phyloP scores from a whole-genome alignment of 2,888 invertebrate genomes.

The Octonoba sinensis region DNA sequence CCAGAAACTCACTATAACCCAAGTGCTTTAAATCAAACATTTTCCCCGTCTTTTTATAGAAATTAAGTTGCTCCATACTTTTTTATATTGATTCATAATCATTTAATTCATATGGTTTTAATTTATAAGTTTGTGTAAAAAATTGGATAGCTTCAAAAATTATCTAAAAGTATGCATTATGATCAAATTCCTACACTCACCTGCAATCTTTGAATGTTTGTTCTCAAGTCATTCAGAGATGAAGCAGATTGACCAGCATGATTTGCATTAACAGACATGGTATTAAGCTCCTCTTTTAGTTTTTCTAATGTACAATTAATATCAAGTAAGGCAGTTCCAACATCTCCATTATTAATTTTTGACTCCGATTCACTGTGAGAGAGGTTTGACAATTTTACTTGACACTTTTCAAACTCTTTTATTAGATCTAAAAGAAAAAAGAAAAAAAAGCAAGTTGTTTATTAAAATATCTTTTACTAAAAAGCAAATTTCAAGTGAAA shows the following conservation, averaged over 20 bases:
- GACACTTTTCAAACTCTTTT: conserved; percentile 74
- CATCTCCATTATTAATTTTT: conserved; percentile 14
- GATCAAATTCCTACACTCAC: conserved; percentile 2
- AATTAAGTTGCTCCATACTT: too few species aligned
- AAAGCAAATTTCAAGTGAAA: too few species aligned
- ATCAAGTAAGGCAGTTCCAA: conserved; percentile 14
- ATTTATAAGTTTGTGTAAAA: too few species aligned
- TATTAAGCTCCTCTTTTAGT: conserved; percentile 25
- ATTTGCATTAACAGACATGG: conserved; percentile 10
- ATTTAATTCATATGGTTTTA: too few species aligned
- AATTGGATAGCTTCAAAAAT: too few species aligned
- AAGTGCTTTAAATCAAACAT: too few species aligned
- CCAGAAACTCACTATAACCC: too few species aligned
- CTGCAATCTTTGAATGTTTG: conserved; percentile 46
- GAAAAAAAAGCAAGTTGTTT: too few species aligned
- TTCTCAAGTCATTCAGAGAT: conserved; percentile 15
- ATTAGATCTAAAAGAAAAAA: conserved; percentile 74
- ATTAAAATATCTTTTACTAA: too few species aligned
- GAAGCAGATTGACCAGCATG: conserved; percentile 11
- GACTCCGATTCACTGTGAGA: conserved; percentile 15
- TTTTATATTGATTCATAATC: too few species aligned
- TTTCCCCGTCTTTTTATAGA: too few species aligned
- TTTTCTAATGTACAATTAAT: conserved; percentile 24
- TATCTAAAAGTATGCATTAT: too few species aligned
- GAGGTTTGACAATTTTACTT: conserved; percentile 68